These are phyloP conservation scores for Macrobrachium rosenbergii DNA, from an alignment of 1,140 invertebrate species.

Conservation along the genomic window DNA sequence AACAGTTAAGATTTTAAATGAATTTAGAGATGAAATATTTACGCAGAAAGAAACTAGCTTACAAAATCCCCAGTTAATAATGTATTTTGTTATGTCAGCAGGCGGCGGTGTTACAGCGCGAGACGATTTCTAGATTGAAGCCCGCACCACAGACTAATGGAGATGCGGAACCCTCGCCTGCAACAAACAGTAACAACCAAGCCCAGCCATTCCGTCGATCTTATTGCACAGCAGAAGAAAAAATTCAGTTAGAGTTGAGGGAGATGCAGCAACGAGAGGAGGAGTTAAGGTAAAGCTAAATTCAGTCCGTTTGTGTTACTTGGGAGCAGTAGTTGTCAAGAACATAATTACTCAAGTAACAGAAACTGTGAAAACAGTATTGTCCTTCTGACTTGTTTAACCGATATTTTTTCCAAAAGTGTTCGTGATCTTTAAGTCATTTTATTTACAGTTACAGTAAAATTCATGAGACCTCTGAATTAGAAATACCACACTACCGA, in stretches of 20 bases:
- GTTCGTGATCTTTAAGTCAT: too few relatives aligned
- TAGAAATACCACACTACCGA: too few relatives aligned
- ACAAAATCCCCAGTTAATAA: background rate
- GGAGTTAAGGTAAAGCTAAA: constrained; percentile 76
- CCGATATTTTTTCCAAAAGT: too few relatives aligned
- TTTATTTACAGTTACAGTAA: too few relatives aligned
- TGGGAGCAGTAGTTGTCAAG: background rate
- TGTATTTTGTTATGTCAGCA: background rate
- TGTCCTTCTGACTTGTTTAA: too few relatives aligned
- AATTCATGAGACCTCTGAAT: too few relatives aligned
- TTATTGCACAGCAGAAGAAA: constrained; percentile 76
- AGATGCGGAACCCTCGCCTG: background rate
- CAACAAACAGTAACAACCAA: background rate
- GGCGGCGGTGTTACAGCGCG: constrained; percentile 40
- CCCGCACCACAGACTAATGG: background rate
- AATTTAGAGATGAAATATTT: too few relatives aligned
- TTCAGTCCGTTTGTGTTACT: background rate
- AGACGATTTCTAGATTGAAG: constrained; percentile 39
- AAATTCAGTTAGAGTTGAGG: constrained; percentile 82
- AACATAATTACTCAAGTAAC: background rate
- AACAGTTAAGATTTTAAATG: too few relatives aligned
- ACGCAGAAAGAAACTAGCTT: background rate
- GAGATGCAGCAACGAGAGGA: constrained; percentile 82
- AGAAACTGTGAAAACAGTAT: too few relatives aligned
- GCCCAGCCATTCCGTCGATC: constrained; percentile 40